Evolutionary conservation across 2,113 vertebrate genomes (phyloP), one percentile per base, ranked within the genome.

Genomic region (Lucifuga dentata): DNA sequence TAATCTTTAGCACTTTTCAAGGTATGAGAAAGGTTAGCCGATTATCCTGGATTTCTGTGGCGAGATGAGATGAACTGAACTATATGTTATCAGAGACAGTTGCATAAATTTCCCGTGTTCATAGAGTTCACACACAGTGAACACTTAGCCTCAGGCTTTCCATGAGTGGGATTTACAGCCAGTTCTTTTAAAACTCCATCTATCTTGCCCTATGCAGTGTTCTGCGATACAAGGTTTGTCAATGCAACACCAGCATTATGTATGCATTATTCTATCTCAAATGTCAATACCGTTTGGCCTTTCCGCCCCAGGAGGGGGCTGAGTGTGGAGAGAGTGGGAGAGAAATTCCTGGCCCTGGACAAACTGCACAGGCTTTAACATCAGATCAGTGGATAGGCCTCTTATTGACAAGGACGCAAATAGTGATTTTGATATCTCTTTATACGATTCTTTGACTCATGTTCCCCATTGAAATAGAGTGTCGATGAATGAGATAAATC

Each of bases 241-340:
- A 38, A 11, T 51, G 66, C 41, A 73, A 16, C 53, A 35, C 58
- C 58, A 24, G 44, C 17, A 59, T 60, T 65, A 62, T 58, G 19
- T 29, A 72, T 76, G 81, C 61, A 78, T 80, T 78, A 81, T 87
- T 90, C 72, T 21, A 60, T 75, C 86, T 83, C 67, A 78, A 88
- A 86, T 60, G 68, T 66, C 32, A 7, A 84, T 86, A 68, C 65
- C 53, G 73, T 63, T 65, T 5, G 11, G 51, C 80, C 49, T 69
- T 32, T 62, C 17, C 40, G 62, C 61, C 83, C 41, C 49, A 23
- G 39, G 56, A 66, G 86, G 43, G 45, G 46, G 45, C 60, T 55
- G 66, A 48, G 33, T 55, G 55, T 41, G 43, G 48, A 58, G 45
- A 2, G 44, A 56, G 29, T 20, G 26, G 13, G 58, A 50, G 19